A percentile compares a stretch with the other conserved stretches of the same genome.
Conservation (phyloP, 1,140 invertebrate species). For the Mamestra configurata region DNA sequence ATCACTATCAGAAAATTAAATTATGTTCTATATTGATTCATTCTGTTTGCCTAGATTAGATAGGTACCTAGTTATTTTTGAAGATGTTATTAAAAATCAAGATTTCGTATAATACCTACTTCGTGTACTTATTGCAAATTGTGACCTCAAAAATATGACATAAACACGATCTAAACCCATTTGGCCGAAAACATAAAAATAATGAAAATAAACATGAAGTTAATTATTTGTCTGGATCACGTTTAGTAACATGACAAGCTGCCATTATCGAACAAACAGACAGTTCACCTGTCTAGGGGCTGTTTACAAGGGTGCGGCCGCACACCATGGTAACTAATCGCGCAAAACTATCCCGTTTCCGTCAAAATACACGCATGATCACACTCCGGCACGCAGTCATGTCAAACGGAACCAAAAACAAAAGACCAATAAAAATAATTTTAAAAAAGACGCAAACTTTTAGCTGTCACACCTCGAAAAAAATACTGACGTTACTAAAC, state of each 20-base stretch:
- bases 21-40: no score
- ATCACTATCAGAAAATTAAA: no score
- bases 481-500: slow-evolving; percentile 2
- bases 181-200: background rate
- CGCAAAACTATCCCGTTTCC: background rate
- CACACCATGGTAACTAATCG: slow-evolving; percentile 20
- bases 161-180: background rate
- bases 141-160: background rate
- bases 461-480: background rate
- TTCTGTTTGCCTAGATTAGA: no score
- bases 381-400: slow-evolving; percentile 29
- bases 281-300: background rate
- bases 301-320: background rate
- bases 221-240: slow-evolving; percentile 2
- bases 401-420: slow-evolving; percentile 44
- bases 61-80: no score
- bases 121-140: no score
- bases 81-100: no score
- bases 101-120: no score
- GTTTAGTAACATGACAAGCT: slow-evolving; percentile 2
- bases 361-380: slow-evolving; percentile 37
- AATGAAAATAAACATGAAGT: background rate
- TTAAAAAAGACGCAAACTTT: slow-evolving; percentile 11
- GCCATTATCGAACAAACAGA: slow-evolving; percentile 13
- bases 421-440: background rate